phyloP scores from a whole-genome alignment of 2,113 vertebrate genomes.

The Eublepharis macularius region DNA sequence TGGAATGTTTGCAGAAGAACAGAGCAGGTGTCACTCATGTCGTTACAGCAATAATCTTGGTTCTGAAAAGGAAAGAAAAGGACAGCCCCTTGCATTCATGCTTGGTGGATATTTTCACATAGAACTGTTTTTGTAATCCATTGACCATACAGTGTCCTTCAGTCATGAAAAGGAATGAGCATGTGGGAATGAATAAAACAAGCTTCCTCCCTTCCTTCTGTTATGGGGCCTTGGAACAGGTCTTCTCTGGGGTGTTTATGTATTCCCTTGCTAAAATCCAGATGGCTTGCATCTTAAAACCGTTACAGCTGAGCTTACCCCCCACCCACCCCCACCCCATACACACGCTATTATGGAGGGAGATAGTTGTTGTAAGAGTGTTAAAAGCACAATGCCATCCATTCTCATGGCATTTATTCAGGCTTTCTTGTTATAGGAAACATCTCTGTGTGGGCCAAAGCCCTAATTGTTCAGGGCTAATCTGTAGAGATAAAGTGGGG shows the following conservation, averaged over 20 bases:
- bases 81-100: accelerated
- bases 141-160: neutral
- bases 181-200: neutral
- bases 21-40: neutral
- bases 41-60: neutral
- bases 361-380: neutral
- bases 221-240: neutral
- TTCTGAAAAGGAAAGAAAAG: conserved; percentile 36
- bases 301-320: neutral
- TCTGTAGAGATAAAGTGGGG: conserved; percentile 30
- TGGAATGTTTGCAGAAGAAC: neutral
- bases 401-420: neutral
- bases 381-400: neutral
- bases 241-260: conserved; percentile 3
- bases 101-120: neutral
- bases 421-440: neutral
- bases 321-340: neutral
- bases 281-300: neutral
- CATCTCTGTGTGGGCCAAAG: neutral
- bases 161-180: neutral
- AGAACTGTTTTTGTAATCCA: conserved; percentile 27
- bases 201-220: neutral
- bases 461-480: conserved; percentile 19
- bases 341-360: neutral
- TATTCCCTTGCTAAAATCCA: neutral